A percentile compares a stretch with the other conserved stretches of the same genome.
phyloP scores from a whole-genome alignment of 1,140 invertebrate species.

The Drosophila parvula region DNA sequence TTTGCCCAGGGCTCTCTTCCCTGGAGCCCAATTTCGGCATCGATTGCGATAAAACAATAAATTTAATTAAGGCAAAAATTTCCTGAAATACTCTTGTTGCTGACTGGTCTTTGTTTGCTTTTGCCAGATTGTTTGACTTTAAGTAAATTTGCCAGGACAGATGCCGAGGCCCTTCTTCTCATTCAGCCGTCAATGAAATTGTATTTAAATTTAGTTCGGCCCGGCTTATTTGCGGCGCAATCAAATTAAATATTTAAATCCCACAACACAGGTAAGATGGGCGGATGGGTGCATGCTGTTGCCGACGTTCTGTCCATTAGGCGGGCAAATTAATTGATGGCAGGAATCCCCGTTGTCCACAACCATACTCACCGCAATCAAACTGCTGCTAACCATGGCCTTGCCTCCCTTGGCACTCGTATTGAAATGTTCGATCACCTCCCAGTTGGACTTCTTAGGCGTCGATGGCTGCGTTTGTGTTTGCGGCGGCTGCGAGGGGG shows the following conservation, averaged over 20 bases:
- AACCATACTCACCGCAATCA: slow-evolving; percentile 85
- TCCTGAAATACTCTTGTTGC: slow-evolving; percentile 2
- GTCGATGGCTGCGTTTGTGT: slow-evolving; percentile 87
- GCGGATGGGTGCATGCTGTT: slow-evolving; percentile 32
- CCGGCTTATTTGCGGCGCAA: slow-evolving; percentile 57
- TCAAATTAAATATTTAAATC: slow-evolving; percentile 80
- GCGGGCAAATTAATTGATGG: slow-evolving; percentile 73
- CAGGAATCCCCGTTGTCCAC: slow-evolving; percentile 30
- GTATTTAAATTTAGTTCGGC: slow-evolving; percentile 60
- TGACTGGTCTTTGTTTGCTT: slow-evolving; percentile 4
- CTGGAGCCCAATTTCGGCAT: slow-evolving; percentile 7
- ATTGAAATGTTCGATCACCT: slow-evolving; percentile 93
- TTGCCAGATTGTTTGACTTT: slow-evolving; percentile 43
- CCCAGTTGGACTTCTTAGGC: slow-evolving; percentile 92
- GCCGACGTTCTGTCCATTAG: slow-evolving; percentile 65
- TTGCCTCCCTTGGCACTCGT: slow-evolving; percentile 84
- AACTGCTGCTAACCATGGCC: slow-evolving; percentile 85
- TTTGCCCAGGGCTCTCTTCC: neutral
- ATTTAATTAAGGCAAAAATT: slow-evolving; percentile 35
- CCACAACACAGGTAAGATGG: slow-evolving; percentile 15
- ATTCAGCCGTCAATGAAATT: slow-evolving; percentile 48
- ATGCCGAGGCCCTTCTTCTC: neutral
- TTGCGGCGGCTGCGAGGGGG: slow-evolving; percentile 61
- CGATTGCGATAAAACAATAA: slow-evolving; percentile 38
- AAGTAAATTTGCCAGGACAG: slow-evolving; percentile 25